Base-by-base conservation (phyloP, 2,113 vertebrate species). In the Corythoichthys intestinalis region DNA sequence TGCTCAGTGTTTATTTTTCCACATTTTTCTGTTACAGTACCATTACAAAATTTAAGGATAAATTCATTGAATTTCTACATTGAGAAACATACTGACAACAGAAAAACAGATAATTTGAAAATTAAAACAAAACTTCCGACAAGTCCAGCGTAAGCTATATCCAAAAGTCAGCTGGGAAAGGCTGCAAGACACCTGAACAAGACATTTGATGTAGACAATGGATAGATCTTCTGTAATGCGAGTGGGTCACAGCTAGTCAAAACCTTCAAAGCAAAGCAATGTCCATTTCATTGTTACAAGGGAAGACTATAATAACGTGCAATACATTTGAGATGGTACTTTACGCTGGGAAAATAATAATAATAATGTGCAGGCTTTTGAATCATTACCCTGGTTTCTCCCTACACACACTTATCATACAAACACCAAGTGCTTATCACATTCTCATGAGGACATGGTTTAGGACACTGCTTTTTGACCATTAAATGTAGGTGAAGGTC, bases 401-500 rank as follows among this genome's bases (percentile, higher is more conserved):
- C 20, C 53, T 20, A 34, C 20, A 56, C 8, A n/a, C 20, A 56
- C 53, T 34, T 20, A 56, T 56, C 53, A 56, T 35, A 5, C 47
- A 47, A 39, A 48, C 20, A 3, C 50, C 14, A 52, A 17, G 61
- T 75, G 71, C 53, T 52, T 13, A 12, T 57, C 63, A 66, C 65
- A 46, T 38, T 48, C 71, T 53, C 61, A 73, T 65, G 62, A 73
- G 35, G 35, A 79, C 61, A 71, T 67, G 69, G 77, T 76, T 64
- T 56, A 14, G 34, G 57, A 70, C 37, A 6, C 39, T 59, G n/a
- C 5, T 37, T 58, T 70, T 74, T 28, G 46, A 80, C 70, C 66
- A 53, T 49, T 35, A 67, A 49, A 47, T 65, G 57, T 64, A 76
- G 72, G 76, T 79, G 82, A 85, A 85, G 83, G 83, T 85, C 72